Percentiles rank a stretch among this genome's conserved stretches.
Evolutionary conservation across 2,113 vertebrate species (phyloP).

Genomic region (Chinchilla lanigera): DNA sequence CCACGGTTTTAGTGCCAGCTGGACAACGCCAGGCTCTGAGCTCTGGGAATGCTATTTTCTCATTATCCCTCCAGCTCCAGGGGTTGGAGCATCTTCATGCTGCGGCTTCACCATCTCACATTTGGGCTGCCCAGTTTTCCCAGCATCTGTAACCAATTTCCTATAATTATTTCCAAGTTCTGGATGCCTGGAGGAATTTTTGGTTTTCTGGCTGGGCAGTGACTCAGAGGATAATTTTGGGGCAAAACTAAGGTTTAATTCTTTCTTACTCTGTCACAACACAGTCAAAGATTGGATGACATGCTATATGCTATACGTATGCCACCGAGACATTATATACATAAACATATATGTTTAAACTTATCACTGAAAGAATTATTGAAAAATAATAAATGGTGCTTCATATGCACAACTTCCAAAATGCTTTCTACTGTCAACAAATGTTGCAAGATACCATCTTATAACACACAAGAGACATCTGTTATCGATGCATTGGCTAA

Average conservation of each 20-base stretch:
- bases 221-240: neutral
- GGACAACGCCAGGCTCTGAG: neutral
- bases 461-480: neutral
- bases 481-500: neutral
- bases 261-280: neutral
- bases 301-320: neutral
- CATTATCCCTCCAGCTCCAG: neutral
- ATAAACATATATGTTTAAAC: neutral
- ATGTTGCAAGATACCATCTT: neutral
- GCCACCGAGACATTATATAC: neutral
- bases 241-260: neutral
- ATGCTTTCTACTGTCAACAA: neutral
- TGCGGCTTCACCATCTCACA: neutral
- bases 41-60: neutral
- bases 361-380: slow-evolving; percentile 7
- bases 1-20: neutral
- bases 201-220: slow-evolving; percentile 36
- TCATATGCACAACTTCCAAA: neutral
- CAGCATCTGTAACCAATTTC: slow-evolving; percentile 43
- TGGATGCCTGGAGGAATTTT: neutral
- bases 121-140: neutral
- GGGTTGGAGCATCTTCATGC: neutral
- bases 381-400: neutral
- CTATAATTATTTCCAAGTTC: slow-evolving; percentile 39
- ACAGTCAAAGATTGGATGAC: slow-evolving; percentile 23